Evolutionary conservation across 2,888 invertebrate genomes (phyloP), one percentile per base, ranked within the genome.

Genomic region (Notodonta ziczac): DNA sequence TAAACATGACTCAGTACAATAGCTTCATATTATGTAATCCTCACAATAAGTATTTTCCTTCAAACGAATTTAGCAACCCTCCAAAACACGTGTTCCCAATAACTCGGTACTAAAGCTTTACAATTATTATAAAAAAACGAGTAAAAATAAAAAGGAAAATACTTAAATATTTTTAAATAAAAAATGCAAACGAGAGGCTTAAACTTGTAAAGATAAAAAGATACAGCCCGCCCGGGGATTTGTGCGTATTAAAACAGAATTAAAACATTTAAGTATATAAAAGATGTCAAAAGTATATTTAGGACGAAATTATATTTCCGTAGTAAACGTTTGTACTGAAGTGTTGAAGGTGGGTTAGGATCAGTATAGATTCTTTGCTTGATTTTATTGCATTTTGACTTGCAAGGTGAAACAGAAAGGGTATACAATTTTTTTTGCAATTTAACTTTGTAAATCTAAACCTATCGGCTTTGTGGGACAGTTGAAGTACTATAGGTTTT

Each of bases 181-280:
- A 65, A 68, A 60, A 68, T 72, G 70, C 61, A 70, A 72, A 73
- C 74, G 66, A 57, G 64, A 56, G 63, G 73, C 66, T 74, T 66
- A 67, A 67, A 32, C 60, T 61, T 65, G 61, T 67, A 61, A 65
- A 70, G 61, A 67, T 65, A 61, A 67, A 67, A 67, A 63, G 56
- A 63, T 63, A 64, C 61, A 57, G 59, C 5, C 32, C 42, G 24
- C 64, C 56, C 55, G 53, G 50, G 67, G 67, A 72, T 74, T 74
- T 65, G 70, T 61, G 50, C 57, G 52, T 44, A 61, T 65, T 58
- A 63, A 65, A 74, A 67, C 56, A 48, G 63, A 69, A 58, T 51
- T 10, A 56, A 53, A 60, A 40, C 8, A 4, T 14, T 16, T 42
- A n/a, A n/a, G n/a, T n/a, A 50, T 48, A 57, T 59, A 64, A 61